Percentiles rank a stretch among this genome's conserved stretches.
Evolutionary conservation across 2,113 vertebrate genomes (phyloP).

Genomic region (Calyptommatus sinebrachiatus): DNA sequence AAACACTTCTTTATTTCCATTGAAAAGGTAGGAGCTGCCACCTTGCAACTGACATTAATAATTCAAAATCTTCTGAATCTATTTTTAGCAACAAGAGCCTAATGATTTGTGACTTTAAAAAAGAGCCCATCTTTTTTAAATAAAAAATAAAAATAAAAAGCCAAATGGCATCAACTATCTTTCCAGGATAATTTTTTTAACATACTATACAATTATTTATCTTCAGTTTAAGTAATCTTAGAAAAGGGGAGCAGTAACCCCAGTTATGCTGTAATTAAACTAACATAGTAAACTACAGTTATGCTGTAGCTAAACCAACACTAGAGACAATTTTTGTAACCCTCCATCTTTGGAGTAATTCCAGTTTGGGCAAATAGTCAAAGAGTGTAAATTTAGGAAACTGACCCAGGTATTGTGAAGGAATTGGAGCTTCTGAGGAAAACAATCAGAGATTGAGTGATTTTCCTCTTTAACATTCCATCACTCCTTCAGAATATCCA

Average conservation of each 20-base stretch:
- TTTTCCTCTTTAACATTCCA: conserved; percentile 49
- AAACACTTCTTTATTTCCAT: conserved; percentile 23
- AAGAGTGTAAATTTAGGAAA: conserved; percentile 45
- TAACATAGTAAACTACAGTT: conserved; percentile 17
- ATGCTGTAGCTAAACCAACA: conserved; percentile 47
- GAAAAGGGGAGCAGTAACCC: too few relatives aligned
- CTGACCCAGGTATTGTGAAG: conserved; percentile 47
- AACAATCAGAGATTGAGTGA: conserved; percentile 52
- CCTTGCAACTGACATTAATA: conserved; percentile 67
- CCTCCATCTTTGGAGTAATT: conserved; percentile 52
- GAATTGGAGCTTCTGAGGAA: conserved; percentile 45
- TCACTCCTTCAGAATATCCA: conserved; percentile 57
- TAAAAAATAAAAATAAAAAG: conserved; percentile 19
- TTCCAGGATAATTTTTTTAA: conserved; percentile 32
- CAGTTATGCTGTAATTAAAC: too few relatives aligned
- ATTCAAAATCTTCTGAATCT: conserved; percentile 65
- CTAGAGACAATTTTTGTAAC: conserved; percentile 39
- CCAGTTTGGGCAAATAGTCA: conserved; percentile 53
- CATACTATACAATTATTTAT: conserved; percentile 18
- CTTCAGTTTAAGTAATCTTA: conserved; percentile 44
- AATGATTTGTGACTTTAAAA: conserved; percentile 54
- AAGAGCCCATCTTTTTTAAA: conserved; percentile 33
- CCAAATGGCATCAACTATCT: conserved; percentile 22
- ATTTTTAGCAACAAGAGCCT: conserved; percentile 61
- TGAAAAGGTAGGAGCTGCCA: conserved; percentile 24